These are phyloP conservation scores for Resseliella maxima DNA, from an alignment of 2,888 invertebrate species.

Conservation along the genomic window DNA sequence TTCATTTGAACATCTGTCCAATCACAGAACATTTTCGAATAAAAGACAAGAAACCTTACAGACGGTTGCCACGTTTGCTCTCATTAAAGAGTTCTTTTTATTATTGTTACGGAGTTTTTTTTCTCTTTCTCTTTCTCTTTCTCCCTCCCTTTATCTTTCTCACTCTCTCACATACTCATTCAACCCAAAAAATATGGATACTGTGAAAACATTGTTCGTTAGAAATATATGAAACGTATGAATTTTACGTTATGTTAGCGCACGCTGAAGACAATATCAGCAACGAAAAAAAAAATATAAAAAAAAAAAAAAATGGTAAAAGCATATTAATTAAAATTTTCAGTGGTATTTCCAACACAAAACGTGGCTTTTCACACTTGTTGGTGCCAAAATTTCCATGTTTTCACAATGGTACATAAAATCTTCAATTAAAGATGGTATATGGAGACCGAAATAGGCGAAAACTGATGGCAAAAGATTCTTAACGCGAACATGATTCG, in stretches of 20 bases:
- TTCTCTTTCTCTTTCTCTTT: neutral
- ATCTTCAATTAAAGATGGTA: neutral
- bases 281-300: neutral
- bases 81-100: neutral
- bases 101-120: neutral
- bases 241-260: neutral
- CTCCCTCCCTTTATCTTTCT: no score
- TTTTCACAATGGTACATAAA: neutral
- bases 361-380: neutral
- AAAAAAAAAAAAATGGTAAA: neutral
- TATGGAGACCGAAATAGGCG: no score
- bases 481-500: no score
- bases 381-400: neutral
- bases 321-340: constrained; percentile 22
- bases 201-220: neutral
- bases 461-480: no score
- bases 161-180: no score
- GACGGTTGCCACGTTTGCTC: neutral
- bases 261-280: constrained; percentile 1
- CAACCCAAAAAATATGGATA: no score
- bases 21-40: neutral
- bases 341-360: no score
- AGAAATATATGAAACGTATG: neutral
- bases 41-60: neutral
- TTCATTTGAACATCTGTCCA: constrained; percentile 16